Evolutionary conservation across 1,140 invertebrate genomes (phyloP).

Genomic region (Cydia strobilella): DNA sequence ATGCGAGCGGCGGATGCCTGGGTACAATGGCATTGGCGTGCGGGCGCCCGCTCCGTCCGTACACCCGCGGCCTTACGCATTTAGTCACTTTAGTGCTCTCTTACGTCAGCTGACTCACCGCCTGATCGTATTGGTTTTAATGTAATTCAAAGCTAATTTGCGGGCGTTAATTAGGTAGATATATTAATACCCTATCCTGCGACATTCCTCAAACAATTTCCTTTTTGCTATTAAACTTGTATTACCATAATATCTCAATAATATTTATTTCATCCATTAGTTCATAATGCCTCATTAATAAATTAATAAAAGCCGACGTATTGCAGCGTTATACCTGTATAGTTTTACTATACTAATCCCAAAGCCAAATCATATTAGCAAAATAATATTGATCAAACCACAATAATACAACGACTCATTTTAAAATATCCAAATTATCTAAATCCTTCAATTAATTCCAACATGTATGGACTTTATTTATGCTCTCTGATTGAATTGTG

Average conservation of each 20-base stretch:
- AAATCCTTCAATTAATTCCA: not conserved
- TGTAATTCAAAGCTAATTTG: too few species aligned
- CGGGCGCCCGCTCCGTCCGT: too few species aligned
- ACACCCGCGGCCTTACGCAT: too few species aligned
- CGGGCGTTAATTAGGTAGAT: not conserved
- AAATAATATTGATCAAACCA: not conserved
- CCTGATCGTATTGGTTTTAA: too few species aligned
- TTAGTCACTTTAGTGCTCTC: too few species aligned
- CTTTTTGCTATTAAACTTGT: too few species aligned
- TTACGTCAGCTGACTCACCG: too few species aligned
- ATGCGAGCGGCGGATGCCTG: too few species aligned
- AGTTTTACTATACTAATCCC: not conserved
- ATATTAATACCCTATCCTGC: not conserved
- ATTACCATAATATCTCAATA: not conserved
- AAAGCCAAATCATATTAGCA: not conserved
- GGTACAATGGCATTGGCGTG: too few species aligned
- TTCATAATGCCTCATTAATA: not conserved
- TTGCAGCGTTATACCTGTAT: not conserved
- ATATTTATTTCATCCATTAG: not conserved
- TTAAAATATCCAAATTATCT: not conserved
- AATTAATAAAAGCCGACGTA: not conserved
- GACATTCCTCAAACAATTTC: too few species aligned
- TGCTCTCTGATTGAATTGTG: slow-evolving; percentile 9
- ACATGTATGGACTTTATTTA: not conserved
- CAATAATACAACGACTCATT: not conserved